Conservation (phyloP, 2,888 invertebrate species). For the Schizotus pectinicornis region DNA sequence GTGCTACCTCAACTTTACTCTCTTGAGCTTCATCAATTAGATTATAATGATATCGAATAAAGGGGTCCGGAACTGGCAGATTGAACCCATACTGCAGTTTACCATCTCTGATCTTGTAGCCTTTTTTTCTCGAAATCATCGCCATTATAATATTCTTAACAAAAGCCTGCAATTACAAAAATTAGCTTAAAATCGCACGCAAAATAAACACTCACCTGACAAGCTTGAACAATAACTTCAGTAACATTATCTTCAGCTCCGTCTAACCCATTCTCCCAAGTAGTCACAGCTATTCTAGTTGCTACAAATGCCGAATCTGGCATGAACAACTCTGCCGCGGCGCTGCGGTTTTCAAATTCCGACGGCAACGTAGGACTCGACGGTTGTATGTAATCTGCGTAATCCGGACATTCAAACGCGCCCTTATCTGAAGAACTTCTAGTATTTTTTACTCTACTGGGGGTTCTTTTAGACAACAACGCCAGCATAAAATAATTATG, state of each 20-base stretch:
- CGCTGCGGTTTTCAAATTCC: constrained; percentile 63
- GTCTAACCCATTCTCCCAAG: constrained; percentile 88
- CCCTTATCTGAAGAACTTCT: constrained; percentile 64
- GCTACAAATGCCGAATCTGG: constrained; percentile 85
- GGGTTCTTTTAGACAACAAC: constrained; percentile 56
- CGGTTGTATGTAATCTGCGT: constrained; percentile 64
- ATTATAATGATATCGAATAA: constrained; percentile 74
- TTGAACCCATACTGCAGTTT: constrained; percentile 83
- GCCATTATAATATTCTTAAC: constrained; percentile 83
- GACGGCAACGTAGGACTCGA: constrained; percentile 59
- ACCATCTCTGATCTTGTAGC: constrained; percentile 76
- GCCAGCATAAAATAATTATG: constrained; percentile 87
- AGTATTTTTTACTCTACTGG: constrained; percentile 51
- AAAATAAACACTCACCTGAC: constrained; percentile 61
- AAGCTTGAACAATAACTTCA: constrained; percentile 80
- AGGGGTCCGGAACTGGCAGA: constrained; percentile 78
- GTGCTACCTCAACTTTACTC: constrained; percentile 65
- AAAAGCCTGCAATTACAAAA: constrained; percentile 63
- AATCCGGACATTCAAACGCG: constrained; percentile 67
- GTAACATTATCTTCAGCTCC: constrained; percentile 85
- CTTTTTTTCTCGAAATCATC: constrained; percentile 80
- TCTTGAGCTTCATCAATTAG: constrained; percentile 69
- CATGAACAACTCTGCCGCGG: constrained; percentile 76
- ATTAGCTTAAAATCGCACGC: neutral
- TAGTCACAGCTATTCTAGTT: constrained; percentile 82